These are phyloP conservation scores for Spongia lamella DNA, from an alignment of 37 sponge, comb jelly and placozoan species.

Conservation along the genomic window DNA sequence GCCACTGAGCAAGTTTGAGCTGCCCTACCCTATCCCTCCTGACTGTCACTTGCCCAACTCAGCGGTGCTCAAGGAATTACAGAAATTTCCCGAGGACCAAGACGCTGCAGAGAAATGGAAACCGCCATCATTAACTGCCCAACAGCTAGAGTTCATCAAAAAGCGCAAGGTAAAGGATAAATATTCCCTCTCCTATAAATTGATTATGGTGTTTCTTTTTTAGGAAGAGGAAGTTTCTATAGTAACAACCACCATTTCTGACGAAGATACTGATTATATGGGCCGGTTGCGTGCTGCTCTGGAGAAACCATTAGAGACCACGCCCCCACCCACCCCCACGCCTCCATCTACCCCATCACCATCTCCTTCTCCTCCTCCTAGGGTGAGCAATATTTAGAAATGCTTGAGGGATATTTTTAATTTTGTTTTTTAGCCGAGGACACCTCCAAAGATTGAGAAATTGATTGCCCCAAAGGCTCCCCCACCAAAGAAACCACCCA, in stretches of 20 bases:
- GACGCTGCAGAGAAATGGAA: constrained; percentile 55
- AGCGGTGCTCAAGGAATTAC: constrained; percentile 35
- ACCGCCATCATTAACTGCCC: constrained; percentile 36
- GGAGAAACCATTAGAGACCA: constrained; percentile 3
- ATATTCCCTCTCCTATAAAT: neutral
- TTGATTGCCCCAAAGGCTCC: constrained; percentile 62
- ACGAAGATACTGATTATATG: constrained; percentile 51
- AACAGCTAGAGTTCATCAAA: constrained; percentile 23
- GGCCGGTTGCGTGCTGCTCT: constrained; percentile 54
- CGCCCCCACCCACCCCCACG: constrained; percentile 40
- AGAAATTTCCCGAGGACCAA: constrained; percentile 64
- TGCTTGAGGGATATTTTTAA: neutral
- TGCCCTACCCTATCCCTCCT: constrained; percentile 78
- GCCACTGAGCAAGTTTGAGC: constrained; percentile 67
- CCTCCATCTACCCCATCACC: constrained; percentile 59
- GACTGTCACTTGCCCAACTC: constrained; percentile 79
- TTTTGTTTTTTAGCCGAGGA: neutral
- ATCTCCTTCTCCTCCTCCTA: constrained; percentile 57
- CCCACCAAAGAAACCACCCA: constrained; percentile 34
- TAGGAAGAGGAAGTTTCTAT: constrained; percentile 14
- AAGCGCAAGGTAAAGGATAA: neutral
- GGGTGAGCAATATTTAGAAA: constrained; percentile 8
- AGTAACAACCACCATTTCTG: neutral
- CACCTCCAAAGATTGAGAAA: constrained; percentile 68
- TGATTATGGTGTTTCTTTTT: too few relatives aligned